Evolutionary conservation across 2,888 invertebrate genomes (phyloP).

Genomic region (Rosalia funebris): DNA sequence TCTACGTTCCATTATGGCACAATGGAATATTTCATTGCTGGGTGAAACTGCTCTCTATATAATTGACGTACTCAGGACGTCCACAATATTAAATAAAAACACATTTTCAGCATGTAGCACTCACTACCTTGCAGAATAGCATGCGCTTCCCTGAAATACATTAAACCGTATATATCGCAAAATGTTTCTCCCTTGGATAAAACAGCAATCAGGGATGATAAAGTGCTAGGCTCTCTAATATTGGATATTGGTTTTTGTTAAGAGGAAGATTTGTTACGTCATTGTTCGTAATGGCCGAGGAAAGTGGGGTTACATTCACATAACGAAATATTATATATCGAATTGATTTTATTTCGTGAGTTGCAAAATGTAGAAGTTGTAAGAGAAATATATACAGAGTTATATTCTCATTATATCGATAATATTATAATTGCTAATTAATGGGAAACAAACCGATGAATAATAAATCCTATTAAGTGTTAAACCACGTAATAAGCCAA

Average conservation of each 20-base stretch:
- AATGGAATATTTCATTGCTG: background rate
- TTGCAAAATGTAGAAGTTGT: background rate
- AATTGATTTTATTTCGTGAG: background rate
- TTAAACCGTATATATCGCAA: constrained; percentile 14
- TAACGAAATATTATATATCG: background rate
- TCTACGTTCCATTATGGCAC: background rate
- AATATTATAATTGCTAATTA: too few relatives aligned
- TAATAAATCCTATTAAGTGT: too few relatives aligned
- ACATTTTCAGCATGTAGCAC: too few relatives aligned
- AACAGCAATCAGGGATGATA: constrained; percentile 11
- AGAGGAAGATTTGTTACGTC: constrained; percentile 33
- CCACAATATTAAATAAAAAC: background rate
- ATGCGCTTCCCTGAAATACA: constrained; percentile 21
- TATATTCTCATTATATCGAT: too few relatives aligned
- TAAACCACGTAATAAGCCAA: too few relatives aligned
- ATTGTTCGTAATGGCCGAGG: constrained; percentile 4
- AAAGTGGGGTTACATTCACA: constrained; percentile 2
- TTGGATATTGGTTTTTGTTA: constrained; percentile 22
- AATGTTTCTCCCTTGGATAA: constrained; percentile 13
- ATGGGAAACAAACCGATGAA: too few relatives aligned
- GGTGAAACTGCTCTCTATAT: background rate
- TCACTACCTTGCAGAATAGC: background rate
- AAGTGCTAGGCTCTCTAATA: constrained; percentile 8
- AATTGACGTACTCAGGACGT: background rate
- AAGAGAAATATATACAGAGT: too few relatives aligned